phyloP scores from a whole-genome alignment of 2,113 vertebrate genomes.

The Gallinago jamesoni region DNA sequence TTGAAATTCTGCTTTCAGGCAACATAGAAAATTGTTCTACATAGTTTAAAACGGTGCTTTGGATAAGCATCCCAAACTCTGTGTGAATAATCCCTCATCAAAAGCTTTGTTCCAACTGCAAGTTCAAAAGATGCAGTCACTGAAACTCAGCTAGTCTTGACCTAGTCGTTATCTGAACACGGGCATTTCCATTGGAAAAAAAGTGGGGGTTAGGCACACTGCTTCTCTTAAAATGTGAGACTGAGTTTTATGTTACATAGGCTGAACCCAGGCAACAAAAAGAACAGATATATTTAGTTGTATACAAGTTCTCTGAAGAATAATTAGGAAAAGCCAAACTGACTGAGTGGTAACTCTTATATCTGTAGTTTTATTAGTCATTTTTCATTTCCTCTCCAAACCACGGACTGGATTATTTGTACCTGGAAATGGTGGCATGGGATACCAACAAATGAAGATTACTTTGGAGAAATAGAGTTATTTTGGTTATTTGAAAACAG shows the following conservation, averaged over 20 bases:
- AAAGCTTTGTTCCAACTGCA: background rate
- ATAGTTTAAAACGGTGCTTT: background rate
- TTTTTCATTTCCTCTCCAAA: background rate
- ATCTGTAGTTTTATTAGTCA: background rate
- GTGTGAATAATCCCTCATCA: background rate
- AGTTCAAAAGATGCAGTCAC: background rate
- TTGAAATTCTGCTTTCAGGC: background rate
- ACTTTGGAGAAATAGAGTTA: background rate
- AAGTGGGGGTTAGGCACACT: background rate
- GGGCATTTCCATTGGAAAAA: background rate
- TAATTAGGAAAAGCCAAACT: background rate
- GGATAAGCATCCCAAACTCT: background rate
- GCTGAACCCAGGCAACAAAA: background rate
- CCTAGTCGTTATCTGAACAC: background rate
- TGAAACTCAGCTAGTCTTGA: background rate
- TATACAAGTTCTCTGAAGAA: background rate
- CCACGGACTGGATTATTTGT: background rate
- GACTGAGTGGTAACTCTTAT: background rate
- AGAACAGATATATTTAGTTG: background rate
- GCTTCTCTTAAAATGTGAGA: background rate
- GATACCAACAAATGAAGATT: background rate
- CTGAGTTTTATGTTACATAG: background rate
- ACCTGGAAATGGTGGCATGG: rapidly evolving
- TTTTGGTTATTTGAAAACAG: background rate
- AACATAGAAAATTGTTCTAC: background rate